Evolutionary conservation across 2,113 vertebrate genomes (phyloP).

Genomic region (Notarius quadriscutis): DNA sequence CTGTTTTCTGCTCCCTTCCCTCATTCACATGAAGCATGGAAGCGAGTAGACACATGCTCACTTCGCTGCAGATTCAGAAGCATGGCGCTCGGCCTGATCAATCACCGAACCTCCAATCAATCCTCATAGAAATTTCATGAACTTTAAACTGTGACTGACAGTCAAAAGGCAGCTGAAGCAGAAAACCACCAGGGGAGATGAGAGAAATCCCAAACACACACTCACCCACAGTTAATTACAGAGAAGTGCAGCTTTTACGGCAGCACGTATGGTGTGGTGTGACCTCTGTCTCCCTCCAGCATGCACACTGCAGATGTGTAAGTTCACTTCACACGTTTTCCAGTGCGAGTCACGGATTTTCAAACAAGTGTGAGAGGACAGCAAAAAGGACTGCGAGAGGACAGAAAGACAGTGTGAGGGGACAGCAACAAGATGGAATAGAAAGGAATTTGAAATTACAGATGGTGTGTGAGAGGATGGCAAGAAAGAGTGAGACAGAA

Average conservation of each 20-base stretch:
- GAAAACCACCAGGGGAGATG: constrained; percentile 56
- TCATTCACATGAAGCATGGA: background rate
- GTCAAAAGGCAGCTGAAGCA: constrained; percentile 49
- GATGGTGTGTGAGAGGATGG: background rate
- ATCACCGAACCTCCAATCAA: constrained; percentile 63
- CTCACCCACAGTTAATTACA: constrained; percentile 57
- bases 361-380: background rate
- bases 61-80: constrained; percentile 47
- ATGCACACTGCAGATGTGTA: background rate
- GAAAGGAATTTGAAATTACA: background rate
- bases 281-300: constrained; percentile 52
- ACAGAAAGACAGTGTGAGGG: background rate
- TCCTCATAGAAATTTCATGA: constrained; percentile 79
- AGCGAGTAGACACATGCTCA: background rate
- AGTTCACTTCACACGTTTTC: background rate
- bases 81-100: constrained; percentile 59
- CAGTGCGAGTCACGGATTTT: background rate
- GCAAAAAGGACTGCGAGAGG: background rate
- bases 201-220: constrained; percentile 42
- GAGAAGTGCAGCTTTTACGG: constrained; percentile 27
- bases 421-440: background rate
- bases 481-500: background rate
- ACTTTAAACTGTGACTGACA: constrained; percentile 75
- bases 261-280: constrained; percentile 46
- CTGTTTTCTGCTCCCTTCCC: constrained; percentile 2